phyloP scores from a whole-genome alignment of 2,113 vertebrate genomes.

The Aythya baeri region DNA sequence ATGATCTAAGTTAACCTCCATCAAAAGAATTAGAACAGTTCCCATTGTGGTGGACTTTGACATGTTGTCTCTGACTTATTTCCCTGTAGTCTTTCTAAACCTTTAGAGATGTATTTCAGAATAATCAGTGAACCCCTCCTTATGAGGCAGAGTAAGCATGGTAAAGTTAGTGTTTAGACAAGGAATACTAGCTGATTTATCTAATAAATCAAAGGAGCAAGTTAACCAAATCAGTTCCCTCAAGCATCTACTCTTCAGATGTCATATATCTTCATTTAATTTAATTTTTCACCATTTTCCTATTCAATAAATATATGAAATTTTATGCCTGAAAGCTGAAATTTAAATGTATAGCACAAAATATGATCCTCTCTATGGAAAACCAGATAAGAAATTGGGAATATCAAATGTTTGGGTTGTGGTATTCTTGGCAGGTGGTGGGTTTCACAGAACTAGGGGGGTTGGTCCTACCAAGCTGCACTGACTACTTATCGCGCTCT shows the following conservation, averaged over 20 bases:
- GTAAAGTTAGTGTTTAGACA: conserved; percentile 39
- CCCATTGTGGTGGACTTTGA: conserved; percentile 17
- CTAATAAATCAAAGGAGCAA: conserved; percentile 59
- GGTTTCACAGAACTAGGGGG: not conserved
- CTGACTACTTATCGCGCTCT: not conserved
- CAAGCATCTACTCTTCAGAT: conserved; percentile 27
- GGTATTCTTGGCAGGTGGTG: not conserved
- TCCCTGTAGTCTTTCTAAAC: conserved; percentile 12
- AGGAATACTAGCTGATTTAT: conserved; percentile 39
- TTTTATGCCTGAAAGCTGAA: conserved; percentile 36
- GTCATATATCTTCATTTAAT: conserved; percentile 35
- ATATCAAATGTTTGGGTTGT: not conserved
- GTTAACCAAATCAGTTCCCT: not conserved
- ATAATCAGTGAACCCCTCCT: conserved; percentile 17
- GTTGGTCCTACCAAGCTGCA: not conserved
- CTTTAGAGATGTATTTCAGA: conserved; percentile 42
- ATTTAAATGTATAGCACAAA: not conserved
- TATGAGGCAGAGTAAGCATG: not conserved
- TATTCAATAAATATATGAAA: conserved; percentile 19
- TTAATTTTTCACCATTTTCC: conserved; percentile 36
- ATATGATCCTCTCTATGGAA: conserved; percentile 37
- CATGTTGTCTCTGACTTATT: conserved; percentile 44
- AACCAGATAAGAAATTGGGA: not conserved
- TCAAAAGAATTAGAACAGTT: conserved; percentile 22
- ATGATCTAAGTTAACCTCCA: conserved; percentile 37